Base-by-base conservation (phyloP, 1,140 invertebrate genomes). In the Heliothis subflexa region DNA sequence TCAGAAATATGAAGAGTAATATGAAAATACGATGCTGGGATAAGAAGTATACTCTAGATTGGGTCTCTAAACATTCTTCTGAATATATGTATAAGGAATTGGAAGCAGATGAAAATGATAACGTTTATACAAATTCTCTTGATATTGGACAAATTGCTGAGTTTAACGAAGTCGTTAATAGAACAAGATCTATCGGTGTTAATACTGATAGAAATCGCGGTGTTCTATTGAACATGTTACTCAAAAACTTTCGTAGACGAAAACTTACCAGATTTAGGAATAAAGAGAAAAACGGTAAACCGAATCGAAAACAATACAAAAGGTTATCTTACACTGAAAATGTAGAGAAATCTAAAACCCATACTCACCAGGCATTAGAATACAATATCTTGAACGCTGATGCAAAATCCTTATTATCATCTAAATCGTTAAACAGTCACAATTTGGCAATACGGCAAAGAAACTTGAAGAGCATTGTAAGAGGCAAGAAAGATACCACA, bases 201-300 rank as follows among this genome's bases (percentile, higher is more conserved):
- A 71, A 71, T 40, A 71, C 68, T 18, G 68, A 55, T 16, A 71
- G 18, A 71, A 49, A 71, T n/a, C 49, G 52, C 18, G 14, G 28
- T 10, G n/a, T 55, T 16, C n/a, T 55, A 18, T 5, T 70, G 14
- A 52, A 52, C 13, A 28, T 25, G 5, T n/a, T 71, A 14, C 2
- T 55, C 3, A 71, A 54, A 1, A 71, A n/a, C 14, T 71, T 71
- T 40, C 16, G 10, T n/a, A n/a, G 14, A n/a, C 68, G 68, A 28
- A 71, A 7, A 14, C 13, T 16, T 4, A 54, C 40, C 18, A 25
- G 13, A 14, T 14, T 14, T 14, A 11, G 16, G 1, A n/a, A 13
- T 11, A 70, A 70, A 70, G 13, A 14, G 5, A 70, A 25, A 49
- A 70, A 70, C 10, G 0, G 12, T 7, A 70, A 50, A 9, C 3